These are phyloP conservation scores for Trididemnum clinides DNA, from an alignment of 23 tunicate species.

Conservation along the genomic window DNA sequence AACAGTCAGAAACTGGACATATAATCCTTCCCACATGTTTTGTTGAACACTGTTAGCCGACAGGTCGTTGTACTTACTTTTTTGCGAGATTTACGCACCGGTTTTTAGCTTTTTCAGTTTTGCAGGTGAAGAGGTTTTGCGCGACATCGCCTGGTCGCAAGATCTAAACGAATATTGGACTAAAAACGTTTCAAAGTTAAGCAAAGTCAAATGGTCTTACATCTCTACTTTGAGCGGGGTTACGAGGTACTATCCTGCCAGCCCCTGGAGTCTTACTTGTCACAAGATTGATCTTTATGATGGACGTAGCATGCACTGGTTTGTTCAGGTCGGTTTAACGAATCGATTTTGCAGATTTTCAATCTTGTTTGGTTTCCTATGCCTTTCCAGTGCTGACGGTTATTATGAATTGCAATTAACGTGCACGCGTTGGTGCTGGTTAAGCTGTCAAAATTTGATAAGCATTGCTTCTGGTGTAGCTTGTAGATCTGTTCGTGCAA, in stretches of 20 bases:
- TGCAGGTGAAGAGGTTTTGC: conserved; percentile 24
- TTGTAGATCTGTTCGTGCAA: too few species aligned
- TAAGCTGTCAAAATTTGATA: too few species aligned
- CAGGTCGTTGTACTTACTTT: too few species aligned
- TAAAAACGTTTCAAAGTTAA: neutral
- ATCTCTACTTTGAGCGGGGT: conserved; percentile 71
- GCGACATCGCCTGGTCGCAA: conserved; percentile 63
- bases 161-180: conserved; percentile 26
- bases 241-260: conserved; percentile 62
- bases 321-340: conserved; percentile 54
- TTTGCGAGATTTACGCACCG: too few species aligned
- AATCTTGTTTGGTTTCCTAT: too few species aligned
- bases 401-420: too few species aligned
- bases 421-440: too few species aligned
- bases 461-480: too few species aligned
- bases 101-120: neutral
- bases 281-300: conserved; percentile 45
- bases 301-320: conserved; percentile 52
- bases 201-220: conserved; percentile 64
- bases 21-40: too few species aligned
- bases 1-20: too few species aligned
- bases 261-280: conserved; percentile 45
- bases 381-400: too few species aligned
- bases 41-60: too few species aligned
- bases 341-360: neutral